Base-by-base conservation (phyloP, 2,888 invertebrate species). In the Euproctis similis region DNA sequence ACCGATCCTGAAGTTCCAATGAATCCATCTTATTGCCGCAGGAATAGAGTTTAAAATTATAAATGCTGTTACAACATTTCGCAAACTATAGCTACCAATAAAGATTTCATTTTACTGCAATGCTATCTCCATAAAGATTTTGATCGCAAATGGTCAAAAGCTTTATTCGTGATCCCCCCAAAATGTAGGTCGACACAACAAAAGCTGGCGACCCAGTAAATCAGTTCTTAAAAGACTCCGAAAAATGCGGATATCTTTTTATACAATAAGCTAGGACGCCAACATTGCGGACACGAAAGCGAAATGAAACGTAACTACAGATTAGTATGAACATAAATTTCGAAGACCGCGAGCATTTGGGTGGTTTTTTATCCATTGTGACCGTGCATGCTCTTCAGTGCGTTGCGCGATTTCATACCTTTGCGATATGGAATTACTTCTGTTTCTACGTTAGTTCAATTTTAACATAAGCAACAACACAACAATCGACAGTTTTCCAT, bases 301-400 rank as follows among this genome's bases (percentile, higher is more conserved):
- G 46, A 48, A 58, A 48, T 57, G 49, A 53, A 60, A 56, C 45
- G 48, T 59, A 53, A 60, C 46, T 52, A 49, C 52, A 59, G 60
- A 63, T 67, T 62, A 61, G n/a, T 56, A 42, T 45, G 40, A 44
- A 53, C 56, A 56, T 62, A 65, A 63, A 61, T 63, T 60, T 41
- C 46, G 42, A 48, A 56, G 59, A 56, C 53, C 48, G 36, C 37
- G 42, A 34, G 45, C 43, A 52, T 51, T 60, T 44, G 36, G 29
- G 31, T 36, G 23, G 24, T 39, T 39, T 42, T 47, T 39, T n/a
- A n/a, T 37, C 28, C 28, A 36, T 40, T 37, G 35, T 36, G 26
- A 27, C 27, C 28, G 24, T 29, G 18, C 24, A n/a, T n/a, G n/a
- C n/a, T n/a, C n/a, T n/a, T n/a, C n/a, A n/a, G n/a, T n/a, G n/a